Conservation (phyloP, 2,113 vertebrate species). For the Puffinus mauretanicus region DNA sequence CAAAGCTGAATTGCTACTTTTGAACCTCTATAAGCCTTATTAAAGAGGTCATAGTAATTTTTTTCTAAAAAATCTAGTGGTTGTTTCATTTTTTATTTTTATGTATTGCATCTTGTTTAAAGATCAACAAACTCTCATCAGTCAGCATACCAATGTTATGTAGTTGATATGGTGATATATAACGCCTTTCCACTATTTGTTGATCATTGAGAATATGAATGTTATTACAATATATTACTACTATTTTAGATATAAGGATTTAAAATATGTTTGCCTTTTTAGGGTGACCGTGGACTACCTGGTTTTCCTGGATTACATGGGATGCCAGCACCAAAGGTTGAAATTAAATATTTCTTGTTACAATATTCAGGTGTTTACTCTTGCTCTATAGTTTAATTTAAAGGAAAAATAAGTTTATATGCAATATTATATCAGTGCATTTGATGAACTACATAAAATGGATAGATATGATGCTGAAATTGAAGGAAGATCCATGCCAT, state of each 20-base stretch:
- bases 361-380: neutral
- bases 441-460: neutral
- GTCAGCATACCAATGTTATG: neutral
- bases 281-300: conserved; percentile 88
- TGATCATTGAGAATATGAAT: neutral
- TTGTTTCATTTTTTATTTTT: neutral
- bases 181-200: neutral
- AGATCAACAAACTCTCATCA: neutral
- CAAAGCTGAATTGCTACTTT: neutral
- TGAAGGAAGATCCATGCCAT: neutral
- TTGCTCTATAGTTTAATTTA: neutral
- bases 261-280: conserved; percentile 13
- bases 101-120: neutral
- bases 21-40: neutral
- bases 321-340: conserved; percentile 87
- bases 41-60: neutral
- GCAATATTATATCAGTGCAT: neutral
- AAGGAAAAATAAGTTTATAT: neutral
- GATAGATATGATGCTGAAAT: neutral
- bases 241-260: neutral
- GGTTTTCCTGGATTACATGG: conserved; percentile 87
- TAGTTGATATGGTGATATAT: neutral
- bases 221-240: neutral
- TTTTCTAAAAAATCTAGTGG: neutral
- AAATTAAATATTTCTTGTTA: conserved; percentile 2